Conservation (phyloP, 2,797 vertebrate genomes). For the Pampus argenteus region DNA sequence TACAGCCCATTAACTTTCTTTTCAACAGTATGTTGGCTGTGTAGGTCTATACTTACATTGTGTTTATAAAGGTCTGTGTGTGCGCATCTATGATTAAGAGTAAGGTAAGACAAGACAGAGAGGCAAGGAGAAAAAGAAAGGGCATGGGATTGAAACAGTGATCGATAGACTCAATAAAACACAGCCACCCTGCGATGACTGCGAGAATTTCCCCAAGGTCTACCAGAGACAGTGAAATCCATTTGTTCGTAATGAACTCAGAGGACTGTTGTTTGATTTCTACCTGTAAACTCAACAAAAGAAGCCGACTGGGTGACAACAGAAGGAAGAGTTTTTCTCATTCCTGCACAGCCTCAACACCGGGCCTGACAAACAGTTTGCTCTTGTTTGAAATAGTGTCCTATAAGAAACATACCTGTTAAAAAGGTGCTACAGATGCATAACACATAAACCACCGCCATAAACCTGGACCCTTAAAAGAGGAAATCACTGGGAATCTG, state of each 20-base stretch:
- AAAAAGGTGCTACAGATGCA: constrained; percentile 11
- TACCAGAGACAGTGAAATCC: constrained; percentile 65
- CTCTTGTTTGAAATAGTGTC: constrained; percentile 15
- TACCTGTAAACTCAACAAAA: constrained; percentile 48
- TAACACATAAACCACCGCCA: constrained; percentile 8
- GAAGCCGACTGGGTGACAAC: constrained; percentile 17
- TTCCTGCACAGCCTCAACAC: constrained; percentile 14
- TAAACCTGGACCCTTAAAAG: not conserved
- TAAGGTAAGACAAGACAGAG: constrained; percentile 66
- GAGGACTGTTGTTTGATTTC: constrained; percentile 51
- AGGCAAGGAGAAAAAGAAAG: constrained; percentile 61
- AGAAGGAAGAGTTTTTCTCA: constrained; percentile 23
- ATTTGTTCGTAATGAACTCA: constrained; percentile 74
- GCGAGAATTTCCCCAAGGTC: constrained; percentile 74
- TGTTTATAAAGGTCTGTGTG: constrained; percentile 40
- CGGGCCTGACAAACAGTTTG: constrained; percentile 10
- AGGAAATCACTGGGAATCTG: constrained; percentile 6
- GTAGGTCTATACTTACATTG: constrained; percentile 48
- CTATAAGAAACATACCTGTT: constrained; percentile 2
- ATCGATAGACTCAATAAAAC: constrained; percentile 82
- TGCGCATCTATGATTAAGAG: constrained; percentile 54
- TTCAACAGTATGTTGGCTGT: constrained; percentile 50
- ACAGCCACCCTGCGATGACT: constrained; percentile 64
- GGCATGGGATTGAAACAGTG: constrained; percentile 69
- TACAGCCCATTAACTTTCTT: constrained; percentile 76